Conservation (phyloP, 1,140 invertebrate species). For the Bombus terrestris region DNA sequence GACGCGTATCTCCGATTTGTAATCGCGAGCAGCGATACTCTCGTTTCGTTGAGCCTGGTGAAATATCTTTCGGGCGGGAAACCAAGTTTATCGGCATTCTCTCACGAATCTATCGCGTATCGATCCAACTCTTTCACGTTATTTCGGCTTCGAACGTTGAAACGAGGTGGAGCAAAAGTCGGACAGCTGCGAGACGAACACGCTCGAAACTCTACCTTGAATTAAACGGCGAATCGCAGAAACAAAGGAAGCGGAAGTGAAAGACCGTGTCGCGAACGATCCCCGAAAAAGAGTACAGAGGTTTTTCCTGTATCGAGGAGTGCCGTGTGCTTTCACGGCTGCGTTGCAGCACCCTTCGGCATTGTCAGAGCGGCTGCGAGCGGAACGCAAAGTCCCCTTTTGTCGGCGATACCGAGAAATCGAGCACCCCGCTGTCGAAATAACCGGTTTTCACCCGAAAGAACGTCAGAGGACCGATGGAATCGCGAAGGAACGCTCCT, state of each 20-base stretch:
- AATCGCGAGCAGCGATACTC: no score
- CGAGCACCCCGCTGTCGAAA: neutral
- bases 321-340: neutral
- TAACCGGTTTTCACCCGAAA: conserved; percentile 14
- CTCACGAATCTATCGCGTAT: no score
- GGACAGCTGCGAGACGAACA: neutral
- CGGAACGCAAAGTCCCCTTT: neutral
- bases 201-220: neutral
- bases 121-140: no score
- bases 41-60: no score
- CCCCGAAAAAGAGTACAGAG: neutral
- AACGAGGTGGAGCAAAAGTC: no score
- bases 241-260: neutral
- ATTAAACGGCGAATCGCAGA: neutral
- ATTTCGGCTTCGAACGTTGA: no score
- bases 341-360: neutral
- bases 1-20: no score
- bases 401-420: neutral
- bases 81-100: no score
- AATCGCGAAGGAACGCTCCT: neutral
- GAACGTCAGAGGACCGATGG: neutral
- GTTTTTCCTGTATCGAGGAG: neutral
- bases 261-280: neutral
- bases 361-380: neutral
- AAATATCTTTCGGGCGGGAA: no score